Conservation (phyloP, 2,113 vertebrate genomes). For the Microcebus lehilahytsara region DNA sequence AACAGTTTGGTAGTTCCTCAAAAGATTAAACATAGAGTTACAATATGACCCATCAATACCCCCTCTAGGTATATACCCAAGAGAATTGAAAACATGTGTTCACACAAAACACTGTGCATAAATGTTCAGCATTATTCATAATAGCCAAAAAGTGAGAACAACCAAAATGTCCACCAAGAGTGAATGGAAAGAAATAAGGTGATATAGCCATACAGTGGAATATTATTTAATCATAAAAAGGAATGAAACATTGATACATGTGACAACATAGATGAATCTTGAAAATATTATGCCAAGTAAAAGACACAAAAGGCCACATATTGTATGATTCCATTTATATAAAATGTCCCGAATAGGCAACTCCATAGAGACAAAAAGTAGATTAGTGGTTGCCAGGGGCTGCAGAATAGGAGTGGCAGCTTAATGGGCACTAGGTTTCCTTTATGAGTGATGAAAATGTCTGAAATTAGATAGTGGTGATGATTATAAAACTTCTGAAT, state of each 20-base stretch:
- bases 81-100: neutral
- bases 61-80: neutral
- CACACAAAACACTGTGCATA: neutral
- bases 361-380: neutral
- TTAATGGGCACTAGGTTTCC: neutral
- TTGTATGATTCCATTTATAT: neutral
- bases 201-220: neutral
- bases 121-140: slow-evolving; percentile 1
- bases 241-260: neutral
- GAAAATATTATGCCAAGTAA: neutral
- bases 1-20: neutral
- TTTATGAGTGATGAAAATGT: neutral
- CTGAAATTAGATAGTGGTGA: neutral
- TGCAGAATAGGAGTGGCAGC: too few relatives aligned
- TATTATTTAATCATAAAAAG: slow-evolving; percentile 32
- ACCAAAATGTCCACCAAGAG: neutral
- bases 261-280: neutral
- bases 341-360: neutral
- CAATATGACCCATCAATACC: neutral
- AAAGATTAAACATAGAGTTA: neutral
- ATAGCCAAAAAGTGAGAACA: neutral
- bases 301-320: neutral
- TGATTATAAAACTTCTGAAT: neutral
- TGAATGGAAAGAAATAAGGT: neutral
- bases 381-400: neutral